Base-by-base conservation (phyloP, 2,888 invertebrate species). In the Drosophila colorata region DNA sequence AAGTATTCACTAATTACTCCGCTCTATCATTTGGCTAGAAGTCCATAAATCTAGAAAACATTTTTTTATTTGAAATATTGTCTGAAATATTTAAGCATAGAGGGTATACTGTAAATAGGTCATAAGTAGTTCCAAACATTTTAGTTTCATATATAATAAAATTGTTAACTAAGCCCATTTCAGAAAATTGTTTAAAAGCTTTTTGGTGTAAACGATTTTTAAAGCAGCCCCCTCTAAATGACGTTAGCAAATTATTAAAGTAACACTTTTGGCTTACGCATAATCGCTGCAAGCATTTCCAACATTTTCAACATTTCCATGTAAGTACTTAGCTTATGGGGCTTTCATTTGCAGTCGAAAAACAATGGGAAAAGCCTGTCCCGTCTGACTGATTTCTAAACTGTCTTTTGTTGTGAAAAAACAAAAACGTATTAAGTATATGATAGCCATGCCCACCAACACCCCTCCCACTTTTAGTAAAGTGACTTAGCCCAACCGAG, bases 351-450 rank as follows among this genome's bases (percentile, higher is more conserved):
- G 35, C 31, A 38, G 46, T 28, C 57, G 40, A 18, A 65, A 48
- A 44, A 76, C 64, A 76, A 74, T 86, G 63, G 43, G 43, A 56
- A 40, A 40, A 43, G 64, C 35, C 52, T 38, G 25, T 49, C 13
- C 49, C 70, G 82, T 61, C 67, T 73, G 65, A 72, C 56, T 73
- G 87, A 80, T 77, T 80, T 74, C 74, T 83, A 78, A 83, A 88
- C 88, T 87, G 87, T 68, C 83, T 72, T 82, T 83, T 83, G 87
- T 83, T 86, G 58, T 53, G 61, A 28, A 14, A 46, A 51, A 49
- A 59, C 52, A 70, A 58, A 69, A 81, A 67, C 68, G 87, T 69
- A 75, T 82, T 73, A 79, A 76, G 77, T 76, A 79, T 75, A 79
- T 79, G 88, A 82, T 87, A 85, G 67, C 72, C 52, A 67, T 71